Evolutionary conservation across 2,113 vertebrate species (phyloP).

Genomic region (Apteryx owenii): DNA sequence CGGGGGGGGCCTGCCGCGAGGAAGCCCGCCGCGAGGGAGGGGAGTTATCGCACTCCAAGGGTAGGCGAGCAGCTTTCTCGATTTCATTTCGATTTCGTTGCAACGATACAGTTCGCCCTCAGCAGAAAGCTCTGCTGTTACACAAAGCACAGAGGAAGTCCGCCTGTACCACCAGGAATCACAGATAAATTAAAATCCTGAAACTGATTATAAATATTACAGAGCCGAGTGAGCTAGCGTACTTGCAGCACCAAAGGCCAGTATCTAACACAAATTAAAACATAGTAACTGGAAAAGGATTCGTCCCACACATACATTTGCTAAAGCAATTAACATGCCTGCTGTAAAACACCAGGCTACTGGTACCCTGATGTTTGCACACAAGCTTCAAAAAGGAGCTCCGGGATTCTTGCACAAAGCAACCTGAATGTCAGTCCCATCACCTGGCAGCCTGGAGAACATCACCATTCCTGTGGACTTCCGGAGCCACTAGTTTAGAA

Average conservation of each 20-base stretch:
- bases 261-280: too few relatives aligned
- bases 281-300: accelerated
- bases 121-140: background rate
- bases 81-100: background rate
- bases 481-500: accelerated
- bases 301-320: background rate
- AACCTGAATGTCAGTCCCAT: background rate
- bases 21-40: too few relatives aligned
- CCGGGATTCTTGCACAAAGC: accelerated
- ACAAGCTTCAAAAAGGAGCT: background rate
- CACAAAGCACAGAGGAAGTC: background rate
- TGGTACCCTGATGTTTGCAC: accelerated
- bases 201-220: background rate
- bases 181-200: too few relatives aligned
- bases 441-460: too few relatives aligned
- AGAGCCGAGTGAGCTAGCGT: background rate
- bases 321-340: background rate
- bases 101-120: background rate
- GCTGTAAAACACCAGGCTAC: accelerated
- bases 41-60: too few relatives aligned
- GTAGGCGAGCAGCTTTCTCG: background rate
- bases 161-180: accelerated
- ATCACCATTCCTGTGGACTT: accelerated
- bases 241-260: background rate
- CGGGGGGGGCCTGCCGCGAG: too few relatives aligned